Base-by-base conservation (phyloP, 2,888 invertebrate genomes). In the Rhabditophanes sp. region DNA sequence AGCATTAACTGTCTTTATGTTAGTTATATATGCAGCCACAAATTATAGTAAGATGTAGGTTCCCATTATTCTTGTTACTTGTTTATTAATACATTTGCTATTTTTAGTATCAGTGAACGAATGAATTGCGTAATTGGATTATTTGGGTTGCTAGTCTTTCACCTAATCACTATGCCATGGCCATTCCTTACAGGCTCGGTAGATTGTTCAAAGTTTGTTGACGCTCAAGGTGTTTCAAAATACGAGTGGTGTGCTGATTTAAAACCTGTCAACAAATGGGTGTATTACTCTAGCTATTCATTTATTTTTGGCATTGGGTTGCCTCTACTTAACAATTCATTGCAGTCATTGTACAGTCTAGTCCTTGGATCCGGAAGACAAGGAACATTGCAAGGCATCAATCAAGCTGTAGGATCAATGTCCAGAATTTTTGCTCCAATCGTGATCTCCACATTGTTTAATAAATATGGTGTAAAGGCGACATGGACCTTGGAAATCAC, bases 301-400 rank as follows among this genome's bases (percentile, higher is more conserved):
- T 17, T 50, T 7, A 33, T 49, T 20, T 49, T 37, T 26, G 49
- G 49, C 9, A 36, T 46, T 7, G 37, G 33, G 7, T 28, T 49
- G 4, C 44, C 49, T 5, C 39, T 41, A 25, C 39, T 49, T 18
- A 49, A 49, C 38, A 49, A 49, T 30, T 49, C 48, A 7, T 44
- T 49, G 7, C 49, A 49, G 25, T 43, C 48, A 1, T 37, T 49
- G 25, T 49, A 50, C 36, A 39, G 39, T 17, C 30, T 41, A 23
- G 44, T 44, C 5, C 40, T 44, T 7, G 44, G 44, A 4, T 30
- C 30, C 27, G 40, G 37, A 3, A 33, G 41, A 4, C 44, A 44
- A 33, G 49, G 48, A 7, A 41, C 39, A 8, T 43, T 49, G 46
- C 49, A 49, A 26, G 49, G 49, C 3, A 25, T 49, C 17, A 49